Evolutionary conservation across 2,888 invertebrate genomes (phyloP).

Genomic region (Tholera decimalis): DNA sequence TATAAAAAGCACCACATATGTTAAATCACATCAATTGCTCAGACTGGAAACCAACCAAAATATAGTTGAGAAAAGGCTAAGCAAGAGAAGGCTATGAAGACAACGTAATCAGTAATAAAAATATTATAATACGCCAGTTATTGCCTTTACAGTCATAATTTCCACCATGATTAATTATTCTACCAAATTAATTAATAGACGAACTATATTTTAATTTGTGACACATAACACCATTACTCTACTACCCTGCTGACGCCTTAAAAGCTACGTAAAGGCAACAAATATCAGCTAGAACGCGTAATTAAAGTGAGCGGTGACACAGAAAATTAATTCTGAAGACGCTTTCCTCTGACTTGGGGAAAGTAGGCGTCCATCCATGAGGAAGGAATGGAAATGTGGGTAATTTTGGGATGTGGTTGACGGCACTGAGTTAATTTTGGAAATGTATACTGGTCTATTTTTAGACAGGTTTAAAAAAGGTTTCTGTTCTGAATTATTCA

Average conservation of each 20-base stretch:
- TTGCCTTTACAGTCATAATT: too few species aligned
- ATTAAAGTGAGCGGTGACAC: conserved; percentile 78
- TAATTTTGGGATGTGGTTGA: conserved; percentile 43
- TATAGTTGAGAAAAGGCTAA: too few species aligned
- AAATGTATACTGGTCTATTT: conserved; percentile 27
- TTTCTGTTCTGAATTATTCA: conserved; percentile 28
- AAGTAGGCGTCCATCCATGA: conserved; percentile 49
- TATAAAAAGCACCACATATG: too few species aligned
- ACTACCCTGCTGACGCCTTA: conserved; percentile 6
- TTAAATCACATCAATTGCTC: too few species aligned
- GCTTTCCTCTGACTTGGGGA: conserved; percentile 47
- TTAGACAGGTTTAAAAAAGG: conserved; percentile 16
- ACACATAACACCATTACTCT: conserved; percentile 3
- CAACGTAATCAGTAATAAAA: too few species aligned
- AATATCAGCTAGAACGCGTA: conserved; percentile 64
- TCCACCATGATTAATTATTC: neutral
- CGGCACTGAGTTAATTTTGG: conserved; percentile 32
- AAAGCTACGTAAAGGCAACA: conserved; percentile 44
- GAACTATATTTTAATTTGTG: conserved; percentile 4
- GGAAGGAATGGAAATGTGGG: conserved; percentile 41
- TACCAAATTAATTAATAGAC: neutral
- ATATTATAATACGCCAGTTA: too few species aligned
- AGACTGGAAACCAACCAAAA: too few species aligned
- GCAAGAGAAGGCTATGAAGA: too few species aligned
- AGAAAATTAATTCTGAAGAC: conserved; percentile 81